Evolutionary conservation across 2,113 vertebrate species (phyloP).

Genomic region (Antigone vipio): DNA sequence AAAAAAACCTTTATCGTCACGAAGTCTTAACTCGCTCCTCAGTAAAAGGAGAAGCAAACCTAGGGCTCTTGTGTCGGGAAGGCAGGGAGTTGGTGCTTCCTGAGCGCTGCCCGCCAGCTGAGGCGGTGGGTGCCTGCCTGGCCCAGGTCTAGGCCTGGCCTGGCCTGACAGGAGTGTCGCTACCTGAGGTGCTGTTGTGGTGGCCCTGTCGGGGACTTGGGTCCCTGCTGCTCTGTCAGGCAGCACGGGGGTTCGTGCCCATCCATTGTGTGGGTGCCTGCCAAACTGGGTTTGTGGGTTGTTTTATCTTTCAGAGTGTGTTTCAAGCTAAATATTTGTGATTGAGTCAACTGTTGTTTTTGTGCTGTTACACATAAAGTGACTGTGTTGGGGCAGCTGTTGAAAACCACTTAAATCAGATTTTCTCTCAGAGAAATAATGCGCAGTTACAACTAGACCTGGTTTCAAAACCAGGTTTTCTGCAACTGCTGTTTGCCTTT

Average conservation of each 20-base stretch:
- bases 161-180: fast-evolving
- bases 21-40: not conserved
- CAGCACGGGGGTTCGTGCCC: fast-evolving
- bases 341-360: fast-evolving
- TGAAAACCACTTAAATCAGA: fast-evolving
- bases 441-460: fast-evolving
- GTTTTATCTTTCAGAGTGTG: fast-evolving
- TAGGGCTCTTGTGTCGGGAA: fast-evolving
- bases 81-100: fast-evolving
- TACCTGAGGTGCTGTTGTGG: fast-evolving
- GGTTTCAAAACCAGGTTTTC: not conserved
- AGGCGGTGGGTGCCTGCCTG: too few species aligned
- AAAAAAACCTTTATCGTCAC: too few species aligned
- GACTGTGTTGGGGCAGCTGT: not conserved
- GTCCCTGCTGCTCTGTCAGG: not conserved
- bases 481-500: fast-evolving
- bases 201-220: fast-evolving
- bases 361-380: not conserved
- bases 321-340: not conserved
- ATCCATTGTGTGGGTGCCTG: fast-evolving
- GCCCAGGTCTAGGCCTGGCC: not conserved
- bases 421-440: not conserved
- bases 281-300: fast-evolving
- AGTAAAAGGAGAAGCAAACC: not conserved
- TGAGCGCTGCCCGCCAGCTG: not conserved